A percentile compares a stretch with the other conserved stretches of the same genome.
Evolutionary conservation across 2,888 invertebrate genomes (phyloP).

Genomic region (Eucriotettix oculatus): DNA sequence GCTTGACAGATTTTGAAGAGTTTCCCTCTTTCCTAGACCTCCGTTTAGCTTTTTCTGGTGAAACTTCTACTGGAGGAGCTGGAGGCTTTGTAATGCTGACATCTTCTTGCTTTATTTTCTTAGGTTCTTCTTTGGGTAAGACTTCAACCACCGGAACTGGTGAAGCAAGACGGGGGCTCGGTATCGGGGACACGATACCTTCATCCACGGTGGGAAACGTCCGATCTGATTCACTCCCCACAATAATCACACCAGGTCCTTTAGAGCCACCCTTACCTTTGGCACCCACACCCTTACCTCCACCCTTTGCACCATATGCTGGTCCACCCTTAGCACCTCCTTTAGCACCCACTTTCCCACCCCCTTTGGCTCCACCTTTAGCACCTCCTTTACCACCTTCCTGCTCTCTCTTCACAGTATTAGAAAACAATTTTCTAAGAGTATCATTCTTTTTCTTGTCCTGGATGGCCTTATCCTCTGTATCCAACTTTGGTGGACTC

Average conservation of each 20-base stretch:
- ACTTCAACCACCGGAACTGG: slow-evolving; percentile 10
- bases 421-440: slow-evolving; percentile 41
- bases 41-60: too few relatives aligned
- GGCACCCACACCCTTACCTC: slow-evolving; percentile 22
- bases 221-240: slow-evolving; percentile 39
- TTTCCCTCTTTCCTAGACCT: not conserved
- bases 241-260: slow-evolving; percentile 49
- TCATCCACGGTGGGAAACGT: slow-evolving; percentile 15
- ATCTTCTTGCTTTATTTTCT: slow-evolving; percentile 7
- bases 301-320: slow-evolving; percentile 30
- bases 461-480: slow-evolving; percentile 34
- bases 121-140: slow-evolving; percentile 10
- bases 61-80: not conserved
- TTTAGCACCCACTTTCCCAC: slow-evolving; percentile 40
- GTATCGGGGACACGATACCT: slow-evolving; percentile 14
- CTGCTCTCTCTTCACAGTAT: slow-evolving; percentile 22
- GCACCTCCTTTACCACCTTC: slow-evolving; percentile 14
- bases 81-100: slow-evolving; percentile 17
- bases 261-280: slow-evolving; percentile 27
- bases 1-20: not conserved
- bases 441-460: slow-evolving; percentile 58
- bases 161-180: slow-evolving; percentile 18
- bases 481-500: slow-evolving; percentile 28
- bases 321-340: slow-evolving; percentile 43
- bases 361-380: slow-evolving; percentile 29